Evolutionary conservation across 1,140 invertebrate genomes (phyloP).

Genomic region (Lethrus apterus): DNA sequence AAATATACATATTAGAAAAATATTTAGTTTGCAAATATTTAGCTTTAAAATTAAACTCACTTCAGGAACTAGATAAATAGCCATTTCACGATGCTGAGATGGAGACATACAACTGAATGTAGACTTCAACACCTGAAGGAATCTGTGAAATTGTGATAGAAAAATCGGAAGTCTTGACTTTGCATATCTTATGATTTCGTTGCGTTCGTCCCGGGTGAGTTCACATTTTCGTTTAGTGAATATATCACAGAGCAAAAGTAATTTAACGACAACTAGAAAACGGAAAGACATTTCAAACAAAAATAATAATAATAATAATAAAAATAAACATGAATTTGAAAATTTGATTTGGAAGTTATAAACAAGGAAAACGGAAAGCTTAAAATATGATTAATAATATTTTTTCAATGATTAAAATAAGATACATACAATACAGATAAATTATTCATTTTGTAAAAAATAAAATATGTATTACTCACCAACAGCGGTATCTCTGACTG

Average conservation of each 20-base stretch:
- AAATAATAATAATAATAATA: no score
- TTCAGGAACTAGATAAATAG: constrained; percentile 57
- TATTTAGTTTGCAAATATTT: neutral
- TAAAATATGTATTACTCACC: constrained; percentile 34
- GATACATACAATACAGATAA: no score
- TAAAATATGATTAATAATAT: no score
- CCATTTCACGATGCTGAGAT: constrained; percentile 51
- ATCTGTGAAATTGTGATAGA: constrained; percentile 51
- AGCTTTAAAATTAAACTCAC: constrained; percentile 30
- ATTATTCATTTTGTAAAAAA: no score
- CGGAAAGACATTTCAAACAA: constrained; percentile 12
- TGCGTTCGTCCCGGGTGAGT: constrained; percentile 50
- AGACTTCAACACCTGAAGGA: constrained; percentile 51
- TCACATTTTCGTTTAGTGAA: constrained; percentile 51
- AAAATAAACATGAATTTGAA: no score
- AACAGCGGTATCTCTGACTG: constrained; percentile 51
- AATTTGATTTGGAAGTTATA: no score
- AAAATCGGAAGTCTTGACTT: constrained; percentile 57
- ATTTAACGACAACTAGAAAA: constrained; percentile 44
- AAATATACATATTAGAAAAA: neutral
- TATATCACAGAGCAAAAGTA: constrained; percentile 54
- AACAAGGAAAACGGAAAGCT: no score
- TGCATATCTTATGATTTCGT: constrained; percentile 59
- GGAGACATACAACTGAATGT: constrained; percentile 50
- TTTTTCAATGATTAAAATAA: no score